phyloP scores from a whole-genome alignment of 2,113 vertebrate species.

The Amphiprion percula region DNA sequence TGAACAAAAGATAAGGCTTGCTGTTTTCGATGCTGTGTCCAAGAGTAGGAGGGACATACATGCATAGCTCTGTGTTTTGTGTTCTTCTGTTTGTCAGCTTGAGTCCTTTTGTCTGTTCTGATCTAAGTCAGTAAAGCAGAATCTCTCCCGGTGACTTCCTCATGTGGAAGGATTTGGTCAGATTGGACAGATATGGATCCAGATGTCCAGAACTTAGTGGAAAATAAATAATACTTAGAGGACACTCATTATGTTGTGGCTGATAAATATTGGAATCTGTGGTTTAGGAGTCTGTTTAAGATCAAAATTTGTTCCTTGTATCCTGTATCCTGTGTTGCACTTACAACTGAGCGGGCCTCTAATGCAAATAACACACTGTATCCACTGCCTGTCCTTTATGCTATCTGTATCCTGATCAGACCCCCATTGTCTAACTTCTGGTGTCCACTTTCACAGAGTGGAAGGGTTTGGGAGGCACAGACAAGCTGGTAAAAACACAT shows the following conservation, averaged over 20 bases:
- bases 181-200: slow-evolving; percentile 7
- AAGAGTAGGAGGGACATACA: slow-evolving; percentile 46
- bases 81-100: slow-evolving; percentile 44
- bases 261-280: neutral
- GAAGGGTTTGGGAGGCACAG: slow-evolving; percentile 33
- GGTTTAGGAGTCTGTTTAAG: slow-evolving; percentile 2
- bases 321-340: slow-evolving; percentile 15
- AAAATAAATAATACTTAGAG: slow-evolving; percentile 10
- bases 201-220: neutral
- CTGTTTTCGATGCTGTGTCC: slow-evolving; percentile 32
- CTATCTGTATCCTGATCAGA: slow-evolving; percentile 64
- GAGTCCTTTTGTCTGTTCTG: slow-evolving; percentile 12
- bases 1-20: slow-evolving; percentile 61
- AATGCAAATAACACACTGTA: slow-evolving; percentile 44
- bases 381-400: slow-evolving; percentile 3
- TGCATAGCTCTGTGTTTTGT: slow-evolving; percentile 41
- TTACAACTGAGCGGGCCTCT: neutral
- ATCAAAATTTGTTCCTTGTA: slow-evolving; percentile 12
- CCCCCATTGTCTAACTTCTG: slow-evolving; percentile 51
- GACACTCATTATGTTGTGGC: neutral
- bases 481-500: slow-evolving; percentile 24
- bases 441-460: slow-evolving; percentile 62
- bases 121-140: slow-evolving; percentile 1
- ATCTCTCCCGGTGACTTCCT: slow-evolving; percentile 1
- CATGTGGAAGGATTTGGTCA: neutral